These are phyloP conservation scores for Fringilla coelebs DNA, from an alignment of 2,797 vertebrate genomes.

Conservation along the genomic window DNA sequence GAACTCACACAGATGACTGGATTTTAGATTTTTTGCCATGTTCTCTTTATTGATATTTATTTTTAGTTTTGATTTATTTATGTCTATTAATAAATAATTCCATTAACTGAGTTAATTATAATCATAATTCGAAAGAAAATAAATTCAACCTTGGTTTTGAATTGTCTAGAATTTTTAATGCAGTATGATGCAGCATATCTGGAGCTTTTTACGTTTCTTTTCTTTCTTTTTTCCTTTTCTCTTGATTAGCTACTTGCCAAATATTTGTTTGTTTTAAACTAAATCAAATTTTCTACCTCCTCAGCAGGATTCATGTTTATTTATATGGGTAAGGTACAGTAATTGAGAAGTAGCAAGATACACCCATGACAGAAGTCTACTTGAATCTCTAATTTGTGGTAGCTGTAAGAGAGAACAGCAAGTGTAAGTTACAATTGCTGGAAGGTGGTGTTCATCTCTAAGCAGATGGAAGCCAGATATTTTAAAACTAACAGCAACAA, in stretches of 20 bases:
- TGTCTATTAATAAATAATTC: constrained; percentile 13
- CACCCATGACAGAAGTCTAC: not conserved
- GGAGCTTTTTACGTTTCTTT: not conserved
- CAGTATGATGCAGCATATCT: not conserved
- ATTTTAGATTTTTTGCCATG: not conserved
- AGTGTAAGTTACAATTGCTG: not conserved
- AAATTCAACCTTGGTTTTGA: constrained; percentile 1
- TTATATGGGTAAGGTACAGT: not conserved
- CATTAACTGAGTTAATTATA: not conserved
- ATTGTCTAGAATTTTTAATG: not conserved
- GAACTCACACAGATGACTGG: not conserved
- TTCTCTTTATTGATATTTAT: not conserved
- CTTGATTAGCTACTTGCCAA: constrained; percentile 6
- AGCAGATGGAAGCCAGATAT: constrained; percentile 27
- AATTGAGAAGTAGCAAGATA: constrained; percentile 29
- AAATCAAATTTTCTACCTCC: constrained; percentile 6
- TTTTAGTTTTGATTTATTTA: constrained; percentile 7
- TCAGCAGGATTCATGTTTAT: constrained; percentile 1
- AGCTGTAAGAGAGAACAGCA: not conserved
- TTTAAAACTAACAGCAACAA: constrained; percentile 45
- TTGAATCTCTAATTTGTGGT: constrained; percentile 11
- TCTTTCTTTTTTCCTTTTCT: not conserved
- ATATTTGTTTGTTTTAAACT: constrained; percentile 21
- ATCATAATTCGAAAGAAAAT: not conserved
- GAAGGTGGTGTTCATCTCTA: not conserved